phyloP scores from a whole-genome alignment of 2,113 vertebrate species.

The Notothenia rossii region DNA sequence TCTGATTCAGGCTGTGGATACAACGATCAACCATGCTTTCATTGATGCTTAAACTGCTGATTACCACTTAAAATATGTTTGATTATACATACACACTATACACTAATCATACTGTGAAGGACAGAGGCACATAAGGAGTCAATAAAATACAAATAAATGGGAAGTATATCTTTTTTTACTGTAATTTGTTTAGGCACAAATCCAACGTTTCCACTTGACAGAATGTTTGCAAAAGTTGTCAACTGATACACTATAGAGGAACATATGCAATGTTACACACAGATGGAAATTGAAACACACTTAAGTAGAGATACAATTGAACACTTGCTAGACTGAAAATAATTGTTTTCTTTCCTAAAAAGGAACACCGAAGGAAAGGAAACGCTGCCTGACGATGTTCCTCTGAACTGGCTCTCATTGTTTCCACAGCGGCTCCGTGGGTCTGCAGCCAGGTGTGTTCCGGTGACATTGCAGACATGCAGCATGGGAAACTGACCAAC shows the following conservation, averaged over 20 bases:
- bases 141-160: too few relatives aligned
- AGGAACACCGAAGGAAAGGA: neutral
- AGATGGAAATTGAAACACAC: neutral
- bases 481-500: conserved; percentile 11
- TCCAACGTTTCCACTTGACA: neutral
- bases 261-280: neutral
- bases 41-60: neutral
- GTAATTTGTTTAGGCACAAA: neutral
- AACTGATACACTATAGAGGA: neutral
- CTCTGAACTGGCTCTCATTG: neutral
- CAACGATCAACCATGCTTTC: neutral
- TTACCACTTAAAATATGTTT: neutral
- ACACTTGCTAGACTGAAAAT: neutral
- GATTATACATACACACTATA: neutral
- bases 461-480: conserved; percentile 18
- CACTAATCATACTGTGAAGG: neutral
- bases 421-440: neutral
- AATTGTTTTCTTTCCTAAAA: neutral
- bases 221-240: neutral
- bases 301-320: neutral
- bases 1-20: neutral
- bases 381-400: neutral
- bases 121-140: neutral
- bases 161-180: neutral
- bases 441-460: neutral